Percentiles rank a stretch among this genome's conserved stretches.
Conservation (phyloP, 2,113 vertebrate genomes). For the Stegastes partitus region DNA sequence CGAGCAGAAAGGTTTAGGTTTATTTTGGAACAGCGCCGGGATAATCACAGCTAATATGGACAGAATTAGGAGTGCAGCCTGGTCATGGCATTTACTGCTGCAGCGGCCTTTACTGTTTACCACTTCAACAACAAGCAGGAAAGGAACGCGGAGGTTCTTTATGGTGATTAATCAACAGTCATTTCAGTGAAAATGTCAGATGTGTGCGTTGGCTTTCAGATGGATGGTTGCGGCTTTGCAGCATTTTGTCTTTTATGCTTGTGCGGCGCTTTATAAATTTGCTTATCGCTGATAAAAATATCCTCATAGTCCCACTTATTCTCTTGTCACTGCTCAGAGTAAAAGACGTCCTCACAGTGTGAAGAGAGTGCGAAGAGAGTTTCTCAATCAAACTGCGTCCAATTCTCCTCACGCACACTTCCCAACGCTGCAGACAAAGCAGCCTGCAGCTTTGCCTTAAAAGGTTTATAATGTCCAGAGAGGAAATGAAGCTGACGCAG, state of each 20-base stretch:
- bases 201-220: constrained; percentile 9
- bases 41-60: constrained; percentile 47
- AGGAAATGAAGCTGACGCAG: constrained; percentile 4
- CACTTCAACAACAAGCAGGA: constrained; percentile 56
- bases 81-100: constrained; percentile 43
- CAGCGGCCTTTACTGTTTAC: constrained; percentile 44
- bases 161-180: constrained; percentile 47
- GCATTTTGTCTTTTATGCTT: constrained; percentile 8
- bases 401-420: constrained; percentile 32
- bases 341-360: constrained; percentile 17
- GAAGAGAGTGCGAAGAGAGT: constrained; percentile 12
- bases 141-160: constrained; percentile 21
- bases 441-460: constrained; percentile 35
- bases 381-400: constrained; percentile 15
- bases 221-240: constrained; percentile 32
- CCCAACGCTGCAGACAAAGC: constrained; percentile 32
- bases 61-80: constrained; percentile 52
- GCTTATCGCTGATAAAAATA: constrained; percentile 44
- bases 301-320: not conserved
- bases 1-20: constrained; percentile 18
- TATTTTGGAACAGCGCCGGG: constrained; percentile 40
- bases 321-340: not conserved
- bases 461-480: constrained; percentile 33
- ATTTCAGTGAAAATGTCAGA: constrained; percentile 47
- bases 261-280: not conserved